Conservation (phyloP, 2,888 invertebrate genomes). For the Drosophila setosimentum region DNA sequence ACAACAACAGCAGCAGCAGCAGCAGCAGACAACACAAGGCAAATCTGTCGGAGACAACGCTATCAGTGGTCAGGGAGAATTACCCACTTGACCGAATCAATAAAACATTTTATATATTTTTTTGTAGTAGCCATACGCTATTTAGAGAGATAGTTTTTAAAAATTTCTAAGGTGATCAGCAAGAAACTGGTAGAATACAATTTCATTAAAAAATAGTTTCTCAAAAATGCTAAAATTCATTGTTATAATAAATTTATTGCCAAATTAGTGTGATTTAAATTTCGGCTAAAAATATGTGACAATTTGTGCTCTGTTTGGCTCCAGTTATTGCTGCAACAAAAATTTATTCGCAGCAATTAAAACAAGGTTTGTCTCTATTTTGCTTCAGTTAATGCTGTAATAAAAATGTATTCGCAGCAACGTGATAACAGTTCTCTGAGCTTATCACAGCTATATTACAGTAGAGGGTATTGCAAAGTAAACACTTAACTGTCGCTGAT, state of each 20-base stretch:
- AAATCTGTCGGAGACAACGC: conserved; percentile 18
- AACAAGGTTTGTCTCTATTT: too few species aligned
- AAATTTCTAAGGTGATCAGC: too few species aligned
- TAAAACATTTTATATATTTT: conserved; percentile 12
- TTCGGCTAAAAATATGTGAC: not conserved
- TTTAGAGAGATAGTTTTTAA: not conserved
- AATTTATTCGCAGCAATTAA: not conserved
- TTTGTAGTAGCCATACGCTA: not conserved
- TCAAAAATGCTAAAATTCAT: not conserved
- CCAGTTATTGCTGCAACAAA: not conserved
- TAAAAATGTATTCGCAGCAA: not conserved
- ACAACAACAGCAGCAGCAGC: conserved; percentile 9
- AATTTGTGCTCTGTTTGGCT: not conserved
- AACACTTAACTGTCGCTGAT: not conserved
- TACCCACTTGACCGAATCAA: conserved; percentile 23
- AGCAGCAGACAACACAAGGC: conserved; percentile 15
- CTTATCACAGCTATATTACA: not conserved
- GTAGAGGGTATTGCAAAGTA: not conserved
- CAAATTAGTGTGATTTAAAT: not conserved
- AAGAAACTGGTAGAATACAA: too few species aligned
- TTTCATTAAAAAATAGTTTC: not conserved
- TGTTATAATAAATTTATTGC: not conserved
- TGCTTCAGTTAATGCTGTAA: not conserved
- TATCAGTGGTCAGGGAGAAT: conserved; percentile 25
- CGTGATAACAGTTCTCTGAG: not conserved